Evolutionary conservation across 2,888 invertebrate genomes (phyloP), one percentile per base, ranked within the genome.

Genomic region (Meganola albula): DNA sequence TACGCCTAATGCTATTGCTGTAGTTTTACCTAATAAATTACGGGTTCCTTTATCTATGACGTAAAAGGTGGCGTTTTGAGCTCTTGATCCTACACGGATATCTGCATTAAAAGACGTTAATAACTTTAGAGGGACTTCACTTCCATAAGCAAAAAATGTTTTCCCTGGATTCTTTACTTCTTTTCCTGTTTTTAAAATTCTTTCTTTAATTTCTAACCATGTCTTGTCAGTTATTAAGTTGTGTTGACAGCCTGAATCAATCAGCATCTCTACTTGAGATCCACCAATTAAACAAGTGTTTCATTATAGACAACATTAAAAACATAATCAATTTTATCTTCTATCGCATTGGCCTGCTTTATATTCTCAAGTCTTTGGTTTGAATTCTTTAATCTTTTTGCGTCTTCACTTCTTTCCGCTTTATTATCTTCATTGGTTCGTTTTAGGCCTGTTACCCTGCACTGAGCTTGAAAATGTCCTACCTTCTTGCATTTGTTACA

Each of bases 221-320:
- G 39, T 39, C 22, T 35, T 16, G 3, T 41, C 27, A 2, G 39
- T 40, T 10, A 43, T 40, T 9, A 40, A 18, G 10, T 47, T 47
- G 18, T 32, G 9, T 18, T 43, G 30, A 14, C 31, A 42, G 0
- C 42, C 48, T 0, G 49, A 53, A 24, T 48, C 49, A n/a, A 46
- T 33, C 2, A 48, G 23, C 49, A 49, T 49, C 2, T 51, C 21
- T 4, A 37, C 23, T 23, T 42, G 12, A 11, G 20, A 11, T 12
- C 29, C 33, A 31, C 37, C 29, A 37, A 16, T 6, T 16, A 5
- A 4, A 16, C 16, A 16, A 16, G 6, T 16, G 16, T 5, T 16
- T 16, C 16, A 35, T 44, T 48, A 42, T 12, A 24, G 32, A 39
- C 25, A 10, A 23, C 27, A 27, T 35, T 20, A 28, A 16, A 16